phyloP scores from a whole-genome alignment of 2,797 vertebrate genomes.

The Discoglossus pictus region DNA sequence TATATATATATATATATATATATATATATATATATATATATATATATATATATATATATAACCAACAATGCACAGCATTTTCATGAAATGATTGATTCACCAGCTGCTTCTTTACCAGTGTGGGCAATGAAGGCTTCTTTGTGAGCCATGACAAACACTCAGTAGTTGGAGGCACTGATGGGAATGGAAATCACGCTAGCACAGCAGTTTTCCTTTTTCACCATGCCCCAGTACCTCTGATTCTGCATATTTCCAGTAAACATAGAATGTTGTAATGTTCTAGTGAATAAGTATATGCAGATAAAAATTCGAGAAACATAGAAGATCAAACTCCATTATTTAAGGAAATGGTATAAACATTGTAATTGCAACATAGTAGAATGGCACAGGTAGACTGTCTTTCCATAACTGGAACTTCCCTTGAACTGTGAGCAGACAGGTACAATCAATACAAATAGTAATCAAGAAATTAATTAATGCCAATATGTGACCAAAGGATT shows the following conservation, averaged over 20 bases:
- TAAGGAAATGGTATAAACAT: background rate
- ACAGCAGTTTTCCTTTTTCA: conserved; percentile 27
- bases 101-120: conserved; percentile 47
- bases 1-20: conserved; percentile 25
- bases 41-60: conserved; percentile 29
- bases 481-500: background rate
- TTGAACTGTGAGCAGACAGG: conserved; percentile 11
- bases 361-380: conserved; percentile 1
- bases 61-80: conserved; percentile 45
- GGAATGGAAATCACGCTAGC: conserved; percentile 5
- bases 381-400: conserved; percentile 7
- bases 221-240: conserved; percentile 20
- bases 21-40: conserved; percentile 25
- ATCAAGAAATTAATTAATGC: too few relatives aligned
- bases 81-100: conserved; percentile 51
- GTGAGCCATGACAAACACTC: conserved; percentile 32
- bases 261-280: conserved; percentile 25
- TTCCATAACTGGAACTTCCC: conserved; percentile 6
- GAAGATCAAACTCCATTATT: background rate
- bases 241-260: conserved; percentile 29
- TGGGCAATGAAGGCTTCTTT: conserved; percentile 33
- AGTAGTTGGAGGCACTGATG: conserved; percentile 18
- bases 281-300: background rate
- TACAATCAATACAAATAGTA: too few relatives aligned
- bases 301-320: conserved; percentile 10